Percentiles rank a stretch among this genome's conserved stretches.
Evolutionary conservation across 2,797 vertebrate species (phyloP).

Genomic region (Hippoglossus hippoglossus): DNA sequence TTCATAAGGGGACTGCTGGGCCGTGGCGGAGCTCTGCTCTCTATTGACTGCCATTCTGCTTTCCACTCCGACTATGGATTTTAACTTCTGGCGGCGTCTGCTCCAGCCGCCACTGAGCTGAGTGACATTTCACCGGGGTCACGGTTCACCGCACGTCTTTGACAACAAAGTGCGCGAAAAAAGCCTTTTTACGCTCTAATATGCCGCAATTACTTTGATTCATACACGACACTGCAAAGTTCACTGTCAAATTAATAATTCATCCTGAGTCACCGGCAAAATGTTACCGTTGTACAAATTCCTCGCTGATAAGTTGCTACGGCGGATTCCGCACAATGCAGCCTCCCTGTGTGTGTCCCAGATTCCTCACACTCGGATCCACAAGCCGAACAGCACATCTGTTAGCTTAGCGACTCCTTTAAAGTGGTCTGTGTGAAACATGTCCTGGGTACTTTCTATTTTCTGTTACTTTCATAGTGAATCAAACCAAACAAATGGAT

Average conservation of each 20-base stretch:
- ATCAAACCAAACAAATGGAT: conserved; percentile 26
- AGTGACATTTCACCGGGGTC: no score
- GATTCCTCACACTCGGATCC: neutral
- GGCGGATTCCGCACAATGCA: conserved; percentile 15
- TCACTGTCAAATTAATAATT: conserved; percentile 10
- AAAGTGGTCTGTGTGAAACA: conserved; percentile 8
- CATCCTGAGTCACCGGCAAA: neutral
- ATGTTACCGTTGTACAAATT: conserved; percentile 12
- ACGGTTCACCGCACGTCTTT: neutral
- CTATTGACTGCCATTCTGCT: no score
- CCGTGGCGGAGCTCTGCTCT: no score
- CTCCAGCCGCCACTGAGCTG: no score
- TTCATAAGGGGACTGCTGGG: no score
- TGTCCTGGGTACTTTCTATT: neutral
- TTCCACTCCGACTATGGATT: neutral
- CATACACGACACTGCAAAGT: neutral
- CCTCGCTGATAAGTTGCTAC: neutral
- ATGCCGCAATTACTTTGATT: neutral
- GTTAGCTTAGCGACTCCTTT: neutral
- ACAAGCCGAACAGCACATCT: conserved; percentile 13
- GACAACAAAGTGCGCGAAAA: neutral
- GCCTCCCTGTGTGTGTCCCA: conserved; percentile 11
- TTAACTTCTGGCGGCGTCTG: neutral
- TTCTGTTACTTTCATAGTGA: neutral
- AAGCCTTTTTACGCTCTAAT: neutral